Base-by-base conservation (phyloP, 2,113 vertebrate genomes). In the Hippocampus abdominalis region DNA sequence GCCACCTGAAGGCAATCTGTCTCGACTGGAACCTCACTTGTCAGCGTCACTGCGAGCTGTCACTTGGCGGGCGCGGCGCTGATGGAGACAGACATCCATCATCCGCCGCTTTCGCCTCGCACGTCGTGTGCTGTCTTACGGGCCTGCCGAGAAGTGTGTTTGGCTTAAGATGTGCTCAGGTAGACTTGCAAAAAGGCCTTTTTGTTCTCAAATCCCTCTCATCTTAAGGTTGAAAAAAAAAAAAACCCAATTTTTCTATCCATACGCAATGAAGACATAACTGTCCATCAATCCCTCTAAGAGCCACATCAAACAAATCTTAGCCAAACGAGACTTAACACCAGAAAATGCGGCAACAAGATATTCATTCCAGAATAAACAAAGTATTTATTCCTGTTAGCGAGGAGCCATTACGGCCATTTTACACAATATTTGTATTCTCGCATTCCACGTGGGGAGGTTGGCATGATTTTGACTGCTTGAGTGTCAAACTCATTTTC, bases 1-100 rank as follows among this genome's bases (percentile, higher is more conserved):
- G 86, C 88, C 87, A 87, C 89, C 89, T 89, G 87, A 89, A 89
- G 85, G 89, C 87, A 89, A 87, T 82, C 84, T 90, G 89, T 89
- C 87, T 85, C 72, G 3, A 72, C 89, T 78, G 84, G 81, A 84
- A 77, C 84, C 82, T 40, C 66, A 74, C 87, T 84, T 83, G 88
- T 90, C 88, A 86, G 81, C 13, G 81, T 78, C 71, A 78, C 79
- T 82, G 87, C 77, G 82, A 86, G 85, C 86, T 91, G 89, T 90
- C 89, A 90, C 76, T 77, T 78, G 73, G 60, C 63, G 29, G 29
- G 79, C 40, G 77, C 69, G n/a, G 72, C 44, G 57, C 70, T 78
- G 84, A 88, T 89, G 80, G 72, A 79, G 87, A 85, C 81, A 88
- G 80, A 86, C 88, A 87, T 64, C 88, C 87, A 27, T 91, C 85